Evolutionary conservation across 1,140 invertebrate genomes (phyloP), one percentile per base, ranked within the genome.

Genomic region (Aphis gossypii): DNA sequence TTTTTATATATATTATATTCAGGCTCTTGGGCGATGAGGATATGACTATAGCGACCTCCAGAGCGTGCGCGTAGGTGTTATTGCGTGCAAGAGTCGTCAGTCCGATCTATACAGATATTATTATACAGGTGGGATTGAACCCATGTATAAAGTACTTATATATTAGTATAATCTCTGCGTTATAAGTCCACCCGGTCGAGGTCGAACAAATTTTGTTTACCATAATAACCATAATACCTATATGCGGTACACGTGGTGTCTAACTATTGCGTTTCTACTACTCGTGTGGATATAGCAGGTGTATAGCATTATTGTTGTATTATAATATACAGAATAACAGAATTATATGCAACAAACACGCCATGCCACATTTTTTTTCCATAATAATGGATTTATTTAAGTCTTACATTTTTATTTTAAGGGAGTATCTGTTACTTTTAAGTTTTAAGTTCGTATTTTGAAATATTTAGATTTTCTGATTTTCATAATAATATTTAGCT

Each of bases 221-320:
- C n/a, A 76, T n/a, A 76, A 76, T 76, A 76, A n/a, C 60, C 60
- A n/a, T 76, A 76, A 76, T 76, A n/a, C 60, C n/a, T 76, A n/a
- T 76, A 76, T 18, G n/a, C 60, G 30, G 30, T n/a, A 14, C 60
- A 76, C 14, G 60, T 14, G 60, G 30, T 76, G 30, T 76, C 60
- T 68, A 11, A 4, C 9, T n/a, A n/a, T 30, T 14, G 60, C 14
- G 14, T 20, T 76, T 76, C 14, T n/a, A 76, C 30, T 5, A 5
- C 6, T 6, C 14, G 30, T 76, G 60, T 5, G 30, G 60, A 25
- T 76, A 76, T n/a, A 76, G 60, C 60, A 76, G 60, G 60, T 76
- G 60, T n/a, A n/a, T n/a, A 76, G 14, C 23, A 20, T 76, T 76
- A 76, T 76, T n/a, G 30, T 18, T 8, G 4, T n/a, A 14, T 76